Evolutionary conservation across 2,888 invertebrate species (phyloP).

Genomic region (Ypsolopha sequella): DNA sequence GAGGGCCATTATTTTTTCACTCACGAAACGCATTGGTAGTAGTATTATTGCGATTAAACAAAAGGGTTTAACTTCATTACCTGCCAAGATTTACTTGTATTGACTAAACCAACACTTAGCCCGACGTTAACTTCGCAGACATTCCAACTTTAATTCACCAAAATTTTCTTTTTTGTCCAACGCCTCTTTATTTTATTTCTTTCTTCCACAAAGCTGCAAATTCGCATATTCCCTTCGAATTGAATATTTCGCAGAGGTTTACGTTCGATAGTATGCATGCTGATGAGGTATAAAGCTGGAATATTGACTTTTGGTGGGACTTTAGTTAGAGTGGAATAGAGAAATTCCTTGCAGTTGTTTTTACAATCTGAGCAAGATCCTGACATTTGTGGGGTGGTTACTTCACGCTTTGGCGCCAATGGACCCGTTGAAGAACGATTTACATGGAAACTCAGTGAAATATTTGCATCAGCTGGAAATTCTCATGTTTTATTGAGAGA

Average conservation of each 20-base stretch:
- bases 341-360: constrained; percentile 43
- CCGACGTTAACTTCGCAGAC: no score
- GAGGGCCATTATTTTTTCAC: no score
- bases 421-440: constrained; percentile 38
- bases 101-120: no score
- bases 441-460: constrained; percentile 61
- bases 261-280: constrained; percentile 28
- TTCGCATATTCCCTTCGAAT: constrained; percentile 11
- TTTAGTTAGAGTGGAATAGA: constrained; percentile 30
- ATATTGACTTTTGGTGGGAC: constrained; percentile 45
- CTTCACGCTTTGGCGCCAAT: constrained; percentile 28
- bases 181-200: constrained; percentile 18
- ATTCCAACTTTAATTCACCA: no score
- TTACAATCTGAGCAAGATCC: constrained; percentile 29
- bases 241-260: constrained; percentile 27
- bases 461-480: constrained; percentile 59
- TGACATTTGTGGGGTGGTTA: constrained; percentile 36
- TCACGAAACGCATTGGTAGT: no score
- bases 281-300: constrained; percentile 40
- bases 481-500: constrained; percentile 62
- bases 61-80: no score
- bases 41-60: no score
- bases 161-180: constrained; percentile 13
- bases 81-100: no score
- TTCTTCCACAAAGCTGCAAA: not conserved